Conservation (phyloP, 1,140 invertebrate genomes). For the Chionoecetes opilio region DNA sequence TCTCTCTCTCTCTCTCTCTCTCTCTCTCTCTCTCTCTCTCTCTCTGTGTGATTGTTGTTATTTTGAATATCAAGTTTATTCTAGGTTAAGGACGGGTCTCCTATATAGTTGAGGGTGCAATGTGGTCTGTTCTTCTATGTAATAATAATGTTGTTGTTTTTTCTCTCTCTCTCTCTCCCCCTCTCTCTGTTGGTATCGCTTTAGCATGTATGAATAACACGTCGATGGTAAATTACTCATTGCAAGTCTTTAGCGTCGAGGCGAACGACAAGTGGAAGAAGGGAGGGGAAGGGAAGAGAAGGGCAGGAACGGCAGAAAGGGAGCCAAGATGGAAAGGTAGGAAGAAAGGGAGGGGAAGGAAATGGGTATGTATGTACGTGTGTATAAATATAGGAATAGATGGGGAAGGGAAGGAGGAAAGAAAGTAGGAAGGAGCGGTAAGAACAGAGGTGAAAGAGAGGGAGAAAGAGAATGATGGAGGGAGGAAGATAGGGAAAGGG, state of each 20-base stretch:
- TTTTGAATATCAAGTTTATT: too few species aligned
- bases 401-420: background rate
- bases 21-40: too few species aligned
- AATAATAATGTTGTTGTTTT: too few species aligned
- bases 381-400: background rate
- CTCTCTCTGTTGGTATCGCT: background rate
- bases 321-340: background rate
- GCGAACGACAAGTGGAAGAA: background rate
- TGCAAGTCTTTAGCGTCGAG: too few species aligned
- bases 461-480: background rate
- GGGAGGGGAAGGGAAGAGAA: background rate
- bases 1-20: too few species aligned
- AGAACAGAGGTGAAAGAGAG: background rate
- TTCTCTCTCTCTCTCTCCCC: too few species aligned
- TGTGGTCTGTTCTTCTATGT: too few species aligned
- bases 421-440: background rate
- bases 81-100: too few species aligned
- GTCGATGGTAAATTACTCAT: conserved; percentile 17
- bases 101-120: too few species aligned
- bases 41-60: too few species aligned
- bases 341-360: background rate
- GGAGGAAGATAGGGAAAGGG: background rate
- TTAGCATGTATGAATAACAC: conserved; percentile 13
- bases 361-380: background rate
- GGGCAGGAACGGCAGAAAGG: background rate